Evolutionary conservation across 2,888 invertebrate genomes (phyloP), one percentile per base, ranked within the genome.

Genomic region (Aplocera efformata): DNA sequence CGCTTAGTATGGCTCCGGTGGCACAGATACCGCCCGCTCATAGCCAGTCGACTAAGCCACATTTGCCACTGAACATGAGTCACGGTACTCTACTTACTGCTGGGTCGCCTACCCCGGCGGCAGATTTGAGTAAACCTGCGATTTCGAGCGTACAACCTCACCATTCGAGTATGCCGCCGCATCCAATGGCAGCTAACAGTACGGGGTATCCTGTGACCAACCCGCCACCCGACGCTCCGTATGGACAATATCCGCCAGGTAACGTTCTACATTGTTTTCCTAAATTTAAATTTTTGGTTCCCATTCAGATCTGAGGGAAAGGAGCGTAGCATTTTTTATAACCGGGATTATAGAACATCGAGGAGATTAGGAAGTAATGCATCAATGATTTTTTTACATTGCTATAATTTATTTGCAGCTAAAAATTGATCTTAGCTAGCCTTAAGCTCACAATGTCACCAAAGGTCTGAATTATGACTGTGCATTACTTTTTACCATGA

Each of bases 171-270:
- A 50, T 67, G 31, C 50, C 73, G n/a, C 56, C 71, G 20, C 63
- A 56, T 8, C 56, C 66, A 0, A 60, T 73, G 43, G 49, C 61
- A 1, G 46, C 52, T 3, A 60, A 75, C 1, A 61, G 60, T 1
- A 79, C 67, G 24, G 56, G 60, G 1, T 80, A 76, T 35, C 73
- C 77, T 1, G 51, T 59, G 1, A 51, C 63, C 1, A 72, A 72
- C 42, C 67, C 77, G 8, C 66, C 78, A n/a, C 67, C 79, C 1
- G 86, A 85, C 9, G 72, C 62, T 10, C 63, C 72, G 6, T 85
- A 79, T 38, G 72, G 74, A 24, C 85, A 85, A 52, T 88, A 79
- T 60, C 84, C 55, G 11, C 55, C 86, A 72, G 86, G 86, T 86
- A 68, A 60, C 38, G 39, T 32, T 10, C 7, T 34, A 42, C 10